Evolutionary conservation across 2,888 invertebrate genomes (phyloP), one percentile per base, ranked within the genome.

Genomic region (Megaustenia siamemsis): DNA sequence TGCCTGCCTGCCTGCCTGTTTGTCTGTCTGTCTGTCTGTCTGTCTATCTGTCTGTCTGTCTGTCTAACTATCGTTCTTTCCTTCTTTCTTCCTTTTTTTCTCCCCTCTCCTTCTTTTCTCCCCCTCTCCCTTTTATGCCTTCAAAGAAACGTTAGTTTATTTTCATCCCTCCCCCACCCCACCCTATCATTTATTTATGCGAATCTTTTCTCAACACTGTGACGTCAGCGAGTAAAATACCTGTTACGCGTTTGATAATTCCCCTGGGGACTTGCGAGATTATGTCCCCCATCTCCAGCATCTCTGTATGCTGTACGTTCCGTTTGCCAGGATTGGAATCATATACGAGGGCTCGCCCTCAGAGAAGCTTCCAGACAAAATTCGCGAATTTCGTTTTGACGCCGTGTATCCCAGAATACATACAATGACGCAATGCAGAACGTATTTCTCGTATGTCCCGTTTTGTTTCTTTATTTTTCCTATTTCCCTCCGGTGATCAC

Each of bases 21-120:
- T 56, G 53, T n/a, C 24, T 73, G 53, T 82, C 60, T 56, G 10
- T 73, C 82, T 73, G 12, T 56, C 38, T 73, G 38, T 82, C 73
- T 40, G 3, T 82, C 60, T 82, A 38, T 73, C 40, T 73, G n/a
- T 82, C 35, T 60, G 15, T 82, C 71, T 71, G 15, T 18, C 68
- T 38, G 15, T 38, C 68, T 38, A 38, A 18, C 68, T 38, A 35
- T 68, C 38, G 35, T 2, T 68, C 18, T 68, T 6, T 68, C 35
- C 38, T 2, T 68, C 12, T 68, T 2, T 68, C 3, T 40, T 15
- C 32, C 32, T n/a, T 32, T 63, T 15, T 63, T 15, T 4, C 32
- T 32, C 5, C 32, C 32, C 32, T 10, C 32, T 15, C 15, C 4
- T 63, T 15, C 15, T 5, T 63, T 15, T 6, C 5, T 63, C 32